Percentiles rank a stretch among this genome's conserved stretches.
Conservation (phyloP, 2,888 invertebrate genomes). For the Stenodema calcarata region DNA sequence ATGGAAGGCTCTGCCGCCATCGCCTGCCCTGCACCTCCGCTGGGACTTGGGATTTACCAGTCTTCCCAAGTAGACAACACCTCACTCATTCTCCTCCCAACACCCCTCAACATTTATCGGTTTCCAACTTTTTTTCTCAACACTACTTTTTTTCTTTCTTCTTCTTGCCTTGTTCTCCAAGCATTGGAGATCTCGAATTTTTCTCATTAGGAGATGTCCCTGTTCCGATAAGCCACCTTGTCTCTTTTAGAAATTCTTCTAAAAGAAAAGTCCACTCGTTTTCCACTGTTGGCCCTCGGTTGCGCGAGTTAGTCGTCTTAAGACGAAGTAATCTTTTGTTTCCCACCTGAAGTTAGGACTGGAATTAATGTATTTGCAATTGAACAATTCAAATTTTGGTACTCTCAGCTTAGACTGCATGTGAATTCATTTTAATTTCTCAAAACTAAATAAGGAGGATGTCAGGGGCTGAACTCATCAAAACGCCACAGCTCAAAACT, state of each 20-base stretch:
- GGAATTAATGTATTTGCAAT: too few species aligned
- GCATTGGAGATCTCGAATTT: not conserved
- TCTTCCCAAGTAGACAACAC: not conserved
- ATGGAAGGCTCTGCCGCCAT: not conserved
- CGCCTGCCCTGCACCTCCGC: not conserved
- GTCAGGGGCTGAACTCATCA: too few species aligned
- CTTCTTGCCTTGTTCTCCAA: not conserved
- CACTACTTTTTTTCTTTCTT: not conserved
- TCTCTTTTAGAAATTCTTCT: not conserved
- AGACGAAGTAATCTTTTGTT: too few species aligned
- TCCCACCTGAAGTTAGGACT: not conserved
- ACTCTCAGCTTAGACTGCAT: too few species aligned
- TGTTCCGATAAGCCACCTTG: constrained; percentile 17
- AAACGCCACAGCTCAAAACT: too few species aligned
- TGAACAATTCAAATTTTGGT: too few species aligned
- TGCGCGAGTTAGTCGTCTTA: not conserved
- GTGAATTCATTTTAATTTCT: too few species aligned
- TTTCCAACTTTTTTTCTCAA: not conserved
- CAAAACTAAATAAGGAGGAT: too few species aligned
- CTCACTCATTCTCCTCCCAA: not conserved
- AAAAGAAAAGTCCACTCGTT: not conserved
- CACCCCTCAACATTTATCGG: not conserved
- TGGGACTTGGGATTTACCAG: not conserved
- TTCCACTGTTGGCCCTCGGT: not conserved
- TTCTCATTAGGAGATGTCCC: constrained; percentile 12